Evolutionary conservation across 2,113 vertebrate genomes (phyloP).

Genomic region (Solea senegalensis): DNA sequence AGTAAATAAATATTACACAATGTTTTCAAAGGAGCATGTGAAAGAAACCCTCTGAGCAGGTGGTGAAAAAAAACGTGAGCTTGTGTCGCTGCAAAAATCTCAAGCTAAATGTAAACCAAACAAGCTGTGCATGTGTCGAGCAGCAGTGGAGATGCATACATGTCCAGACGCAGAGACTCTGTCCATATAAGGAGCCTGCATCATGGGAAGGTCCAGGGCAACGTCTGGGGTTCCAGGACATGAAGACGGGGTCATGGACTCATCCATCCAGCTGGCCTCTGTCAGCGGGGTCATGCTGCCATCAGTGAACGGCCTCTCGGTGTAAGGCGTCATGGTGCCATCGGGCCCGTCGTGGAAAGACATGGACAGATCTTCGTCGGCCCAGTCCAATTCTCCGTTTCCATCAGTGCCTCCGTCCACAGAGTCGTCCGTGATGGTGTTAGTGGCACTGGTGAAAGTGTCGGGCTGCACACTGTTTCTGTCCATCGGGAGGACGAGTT

Average conservation of each 20-base stretch:
- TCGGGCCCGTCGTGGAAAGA: conserved; percentile 69
- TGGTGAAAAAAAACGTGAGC: neutral
- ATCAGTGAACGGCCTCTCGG: conserved; percentile 76
- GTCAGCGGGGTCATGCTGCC: conserved; percentile 79
- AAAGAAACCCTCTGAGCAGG: neutral
- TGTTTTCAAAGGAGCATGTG: neutral
- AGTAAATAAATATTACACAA: neutral
- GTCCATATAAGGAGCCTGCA: conserved; percentile 80
- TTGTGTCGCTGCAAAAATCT: neutral
- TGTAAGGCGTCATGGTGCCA: conserved; percentile 77
- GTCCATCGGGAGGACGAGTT: conserved; percentile 76
- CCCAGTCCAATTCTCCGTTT: conserved; percentile 80
- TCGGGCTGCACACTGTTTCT: conserved; percentile 81
- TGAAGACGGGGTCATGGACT: conserved; percentile 71
- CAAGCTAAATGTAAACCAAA: conserved; percentile 21
- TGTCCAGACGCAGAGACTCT: conserved; percentile 94
- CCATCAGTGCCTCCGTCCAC: conserved; percentile 75
- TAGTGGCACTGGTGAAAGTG: conserved; percentile 61
- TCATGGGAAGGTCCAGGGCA: conserved; percentile 75
- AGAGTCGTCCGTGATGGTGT: conserved; percentile 63
- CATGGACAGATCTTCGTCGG: conserved; percentile 79
- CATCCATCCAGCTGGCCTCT: conserved; percentile 82
- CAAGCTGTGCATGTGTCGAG: conserved; percentile 10
- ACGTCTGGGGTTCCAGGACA: conserved; percentile 69
- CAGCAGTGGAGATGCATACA: conserved; percentile 79